Percentiles rank a stretch among this genome's conserved stretches.
Conservation (phyloP, 2,113 vertebrate genomes). For the Laticauda laticaudata region DNA sequence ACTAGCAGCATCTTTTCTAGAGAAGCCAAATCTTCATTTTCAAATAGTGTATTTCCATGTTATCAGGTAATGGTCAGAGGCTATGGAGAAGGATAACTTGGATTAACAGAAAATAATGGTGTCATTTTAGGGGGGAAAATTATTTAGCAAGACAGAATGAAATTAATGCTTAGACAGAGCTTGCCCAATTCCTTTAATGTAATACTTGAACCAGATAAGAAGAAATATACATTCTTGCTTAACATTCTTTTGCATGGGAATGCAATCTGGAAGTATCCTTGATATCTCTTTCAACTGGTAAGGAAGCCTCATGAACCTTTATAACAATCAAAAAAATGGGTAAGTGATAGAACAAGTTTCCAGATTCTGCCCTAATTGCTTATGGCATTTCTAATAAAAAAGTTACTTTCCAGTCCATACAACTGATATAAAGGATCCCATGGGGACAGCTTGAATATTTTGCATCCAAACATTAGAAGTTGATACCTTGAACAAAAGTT, state of each 20-base stretch:
- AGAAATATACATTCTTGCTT: not conserved
- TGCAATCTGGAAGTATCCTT: not conserved
- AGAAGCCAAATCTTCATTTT: not conserved
- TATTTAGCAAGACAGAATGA: not conserved
- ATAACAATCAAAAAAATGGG: not conserved
- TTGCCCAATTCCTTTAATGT: not conserved
- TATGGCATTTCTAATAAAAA: not conserved
- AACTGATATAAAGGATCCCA: not conserved
- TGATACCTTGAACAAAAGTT: not conserved
- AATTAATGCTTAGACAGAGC: not conserved
- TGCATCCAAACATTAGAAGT: not conserved
- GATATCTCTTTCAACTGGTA: not conserved
- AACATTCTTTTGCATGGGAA: not conserved
- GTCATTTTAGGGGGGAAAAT: not conserved
- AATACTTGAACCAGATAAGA: not conserved
- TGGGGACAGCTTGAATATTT: not conserved
- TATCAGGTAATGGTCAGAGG: not conserved
- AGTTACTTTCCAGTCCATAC: not conserved
- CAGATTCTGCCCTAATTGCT: not conserved
- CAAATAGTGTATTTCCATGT: not conserved
- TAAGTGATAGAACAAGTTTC: not conserved
- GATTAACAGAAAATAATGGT: not conserved
- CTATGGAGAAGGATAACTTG: not conserved
- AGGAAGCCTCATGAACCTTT: not conserved
- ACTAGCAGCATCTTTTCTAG: not conserved